Conservation (phyloP, 92 coral and sea anemone species). For the Desmophyllum pertusum region DNA sequence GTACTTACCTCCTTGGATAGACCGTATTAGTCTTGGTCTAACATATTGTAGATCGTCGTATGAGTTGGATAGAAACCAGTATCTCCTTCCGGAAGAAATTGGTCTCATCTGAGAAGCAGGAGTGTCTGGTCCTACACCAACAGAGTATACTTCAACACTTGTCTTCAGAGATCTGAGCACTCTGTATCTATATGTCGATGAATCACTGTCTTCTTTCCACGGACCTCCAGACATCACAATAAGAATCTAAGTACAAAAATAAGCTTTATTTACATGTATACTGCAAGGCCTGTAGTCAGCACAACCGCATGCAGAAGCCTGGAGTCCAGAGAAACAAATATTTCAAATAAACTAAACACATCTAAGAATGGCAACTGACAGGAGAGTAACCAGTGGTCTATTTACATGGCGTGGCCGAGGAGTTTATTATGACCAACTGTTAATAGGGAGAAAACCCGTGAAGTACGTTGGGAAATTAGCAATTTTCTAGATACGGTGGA, state of each 20-base stretch:
- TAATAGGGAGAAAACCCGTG: too few species aligned
- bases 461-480: too few species aligned
- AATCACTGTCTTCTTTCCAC: conserved; percentile 60
- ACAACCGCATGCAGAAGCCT: too few species aligned
- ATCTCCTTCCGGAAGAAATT: conserved; percentile 25
- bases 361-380: too few species aligned
- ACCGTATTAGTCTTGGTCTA: conserved; percentile 41
- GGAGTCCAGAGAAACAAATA: too few species aligned
- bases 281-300: too few species aligned
- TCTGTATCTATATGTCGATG: conserved; percentile 17
- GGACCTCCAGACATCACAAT: conserved; percentile 69
- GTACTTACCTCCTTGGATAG: conserved; percentile 54
- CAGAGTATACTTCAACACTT: conserved; percentile 50
- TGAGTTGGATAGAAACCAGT: conserved; percentile 28
- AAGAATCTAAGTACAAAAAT: conserved; percentile 49
- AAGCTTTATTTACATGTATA: too few species aligned
- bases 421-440: too few species aligned
- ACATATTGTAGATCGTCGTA: conserved; percentile 38
- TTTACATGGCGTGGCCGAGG: too few species aligned
- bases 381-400: too few species aligned
- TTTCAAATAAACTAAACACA: too few species aligned
- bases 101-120: background rate
- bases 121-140: conserved; percentile 43
- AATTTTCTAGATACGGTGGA: too few species aligned
- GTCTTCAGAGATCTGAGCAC: conserved; percentile 33